Evolutionary conservation across 2,797 vertebrate genomes (phyloP).

Genomic region (Acrocephalus scirpaceus): DNA sequence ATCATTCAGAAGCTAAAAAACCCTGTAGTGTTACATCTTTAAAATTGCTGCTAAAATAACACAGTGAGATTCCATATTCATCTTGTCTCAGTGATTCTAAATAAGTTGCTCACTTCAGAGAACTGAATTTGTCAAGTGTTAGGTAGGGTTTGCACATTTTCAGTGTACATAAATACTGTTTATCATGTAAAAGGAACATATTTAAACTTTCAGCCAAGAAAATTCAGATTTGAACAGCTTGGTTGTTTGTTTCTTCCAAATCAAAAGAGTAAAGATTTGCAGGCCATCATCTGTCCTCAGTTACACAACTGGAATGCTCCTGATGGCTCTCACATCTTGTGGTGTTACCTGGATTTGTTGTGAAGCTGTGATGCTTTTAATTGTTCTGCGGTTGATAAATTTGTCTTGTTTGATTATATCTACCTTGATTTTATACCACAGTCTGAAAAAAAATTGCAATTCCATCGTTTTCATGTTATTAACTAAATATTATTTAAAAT

Average conservation of each 20-base stretch:
- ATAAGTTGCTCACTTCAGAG: neutral
- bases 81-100: neutral
- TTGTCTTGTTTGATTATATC: neutral
- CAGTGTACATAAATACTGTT: neutral
- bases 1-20: neutral
- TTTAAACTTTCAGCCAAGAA: neutral
- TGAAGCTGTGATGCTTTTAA: neutral
- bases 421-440: neutral
- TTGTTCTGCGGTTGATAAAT: neutral
- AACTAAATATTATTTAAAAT: neutral
- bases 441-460: neutral
- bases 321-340: neutral
- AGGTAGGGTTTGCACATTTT: neutral
- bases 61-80: neutral
- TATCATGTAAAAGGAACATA: neutral
- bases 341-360: neutral
- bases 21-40: neutral
- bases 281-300: neutral
- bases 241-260: neutral
- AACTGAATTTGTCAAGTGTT: neutral
- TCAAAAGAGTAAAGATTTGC: neutral
- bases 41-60: neutral
- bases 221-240: neutral
- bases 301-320: neutral
- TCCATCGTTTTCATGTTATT: neutral